These are phyloP conservation scores for Pseudomyrmex flavicornis DNA, from an alignment of 1,140 invertebrate genomes.

Conservation along the genomic window DNA sequence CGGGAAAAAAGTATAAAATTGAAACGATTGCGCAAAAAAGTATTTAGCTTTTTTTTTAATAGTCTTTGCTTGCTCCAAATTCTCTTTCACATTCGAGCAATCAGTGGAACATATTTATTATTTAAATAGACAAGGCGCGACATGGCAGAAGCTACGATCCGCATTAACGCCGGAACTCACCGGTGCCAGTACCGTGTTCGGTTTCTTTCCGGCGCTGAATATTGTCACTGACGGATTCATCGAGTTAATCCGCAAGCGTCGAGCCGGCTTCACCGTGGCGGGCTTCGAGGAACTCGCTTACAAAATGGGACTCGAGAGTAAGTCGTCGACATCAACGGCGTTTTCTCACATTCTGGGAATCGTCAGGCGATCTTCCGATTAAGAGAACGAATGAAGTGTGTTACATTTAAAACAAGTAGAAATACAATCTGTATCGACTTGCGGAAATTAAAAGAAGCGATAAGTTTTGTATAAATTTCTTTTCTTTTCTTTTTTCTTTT, in stretches of 20 bases:
- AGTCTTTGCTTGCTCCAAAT: not conserved
- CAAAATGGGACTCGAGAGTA: constrained; percentile 92
- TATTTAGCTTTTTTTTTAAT: not conserved
- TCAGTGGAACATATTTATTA: not conserved
- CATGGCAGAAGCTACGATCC: constrained; percentile 91
- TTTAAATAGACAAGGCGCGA: constrained; percentile 89
- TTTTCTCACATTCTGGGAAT: constrained; percentile 3
- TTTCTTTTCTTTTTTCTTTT: not conserved
- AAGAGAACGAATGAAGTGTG: too few species aligned
- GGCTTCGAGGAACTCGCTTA: constrained; percentile 91
- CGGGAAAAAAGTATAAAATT: not conserved
- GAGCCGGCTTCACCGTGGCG: constrained; percentile 80
- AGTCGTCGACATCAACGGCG: constrained; percentile 71
- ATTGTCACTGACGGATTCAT: constrained; percentile 93
- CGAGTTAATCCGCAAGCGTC: constrained; percentile 86
- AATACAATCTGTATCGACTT: too few species aligned
- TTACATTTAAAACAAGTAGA: too few species aligned
- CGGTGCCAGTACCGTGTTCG: constrained; percentile 90
- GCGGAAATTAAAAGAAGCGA: too few species aligned
- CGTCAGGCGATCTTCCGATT: not conserved
- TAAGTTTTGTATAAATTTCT: too few species aligned
- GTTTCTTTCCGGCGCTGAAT: constrained; percentile 92
- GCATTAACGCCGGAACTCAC: constrained; percentile 92
- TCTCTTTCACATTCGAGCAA: constrained; percentile 4
- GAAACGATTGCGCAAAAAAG: not conserved